Conservation (phyloP, 2,113 vertebrate genomes). For the Zosterops borbonicus region DNA sequence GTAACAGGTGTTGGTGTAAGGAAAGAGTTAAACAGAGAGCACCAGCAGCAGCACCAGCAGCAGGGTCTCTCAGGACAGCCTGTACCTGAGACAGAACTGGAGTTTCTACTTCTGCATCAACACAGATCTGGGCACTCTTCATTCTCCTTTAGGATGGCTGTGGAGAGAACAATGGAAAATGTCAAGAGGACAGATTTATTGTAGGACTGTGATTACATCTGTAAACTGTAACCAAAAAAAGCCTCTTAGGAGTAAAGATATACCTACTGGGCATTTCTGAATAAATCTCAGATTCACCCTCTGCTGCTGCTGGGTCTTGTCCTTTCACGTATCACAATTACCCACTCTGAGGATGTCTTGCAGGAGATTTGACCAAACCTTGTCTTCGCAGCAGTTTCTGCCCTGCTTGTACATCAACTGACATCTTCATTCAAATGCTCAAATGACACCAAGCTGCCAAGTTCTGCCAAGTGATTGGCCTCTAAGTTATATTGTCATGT, state of each 20-base stretch:
- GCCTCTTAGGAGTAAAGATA: not conserved
- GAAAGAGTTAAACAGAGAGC: not conserved
- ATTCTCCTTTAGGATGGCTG: not conserved
- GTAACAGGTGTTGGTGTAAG: not conserved
- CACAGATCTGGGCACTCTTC: not conserved
- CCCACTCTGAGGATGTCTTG: not conserved
- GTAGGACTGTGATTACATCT: not conserved
- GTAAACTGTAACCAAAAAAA: not conserved
- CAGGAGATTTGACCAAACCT: not conserved
- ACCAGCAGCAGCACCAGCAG: not conserved
- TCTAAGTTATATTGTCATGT: not conserved
- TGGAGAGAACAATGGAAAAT: not conserved
- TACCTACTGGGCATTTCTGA: not conserved
- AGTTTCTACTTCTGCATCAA: not conserved
- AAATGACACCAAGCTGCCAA: not conserved
- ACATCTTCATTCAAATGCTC: not conserved
- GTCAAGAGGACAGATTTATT: not conserved
- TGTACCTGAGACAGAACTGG: not conserved
- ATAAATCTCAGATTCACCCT: not conserved
- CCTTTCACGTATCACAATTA: not conserved
- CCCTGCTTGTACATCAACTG: not conserved
- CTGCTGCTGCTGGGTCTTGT: not conserved
- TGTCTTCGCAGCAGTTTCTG: constrained; percentile 1
- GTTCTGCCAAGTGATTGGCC: not conserved
- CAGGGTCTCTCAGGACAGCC: not conserved